Evolutionary conservation across 1,140 invertebrate species (phyloP).

Genomic region (Nebria ingens): DNA sequence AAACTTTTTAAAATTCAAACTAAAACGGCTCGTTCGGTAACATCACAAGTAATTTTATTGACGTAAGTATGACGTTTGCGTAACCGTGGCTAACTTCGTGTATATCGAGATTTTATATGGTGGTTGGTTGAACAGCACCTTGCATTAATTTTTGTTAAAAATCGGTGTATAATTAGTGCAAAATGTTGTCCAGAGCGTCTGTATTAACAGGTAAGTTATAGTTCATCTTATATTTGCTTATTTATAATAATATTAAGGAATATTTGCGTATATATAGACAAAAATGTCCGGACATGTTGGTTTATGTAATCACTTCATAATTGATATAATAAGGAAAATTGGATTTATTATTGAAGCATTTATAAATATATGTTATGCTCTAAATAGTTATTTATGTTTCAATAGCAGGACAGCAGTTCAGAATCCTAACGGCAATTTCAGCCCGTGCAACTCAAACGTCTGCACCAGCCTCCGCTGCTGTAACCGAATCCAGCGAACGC

Average conservation of each 20-base stretch:
- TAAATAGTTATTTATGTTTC: constrained; percentile 11
- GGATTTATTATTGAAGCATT: constrained; percentile 9
- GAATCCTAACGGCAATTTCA: constrained; percentile 24
- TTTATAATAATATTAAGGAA: no score
- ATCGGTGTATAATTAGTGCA: background rate
- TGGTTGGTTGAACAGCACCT: background rate
- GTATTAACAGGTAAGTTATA: constrained; percentile 35
- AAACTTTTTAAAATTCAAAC: no score
- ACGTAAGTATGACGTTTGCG: background rate
- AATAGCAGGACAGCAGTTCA: constrained; percentile 24
- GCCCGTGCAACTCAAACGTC: constrained; percentile 32
- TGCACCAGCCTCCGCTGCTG: constrained; percentile 25
- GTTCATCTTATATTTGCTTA: constrained; percentile 13
- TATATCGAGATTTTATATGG: background rate
- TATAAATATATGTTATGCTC: no score
- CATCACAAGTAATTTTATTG: background rate
- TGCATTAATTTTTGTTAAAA: background rate
- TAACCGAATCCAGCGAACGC: constrained; percentile 35
- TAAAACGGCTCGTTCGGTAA: no score
- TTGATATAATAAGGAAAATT: constrained; percentile 12
- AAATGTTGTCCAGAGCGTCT: constrained; percentile 40
- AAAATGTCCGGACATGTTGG: constrained; percentile 18
- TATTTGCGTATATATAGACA: constrained; percentile 13
- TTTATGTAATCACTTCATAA: constrained; percentile 35
- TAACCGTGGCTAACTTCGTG: background rate